Conservation (phyloP, 2,113 vertebrate species). For the Bubalus kerabau region DNA sequence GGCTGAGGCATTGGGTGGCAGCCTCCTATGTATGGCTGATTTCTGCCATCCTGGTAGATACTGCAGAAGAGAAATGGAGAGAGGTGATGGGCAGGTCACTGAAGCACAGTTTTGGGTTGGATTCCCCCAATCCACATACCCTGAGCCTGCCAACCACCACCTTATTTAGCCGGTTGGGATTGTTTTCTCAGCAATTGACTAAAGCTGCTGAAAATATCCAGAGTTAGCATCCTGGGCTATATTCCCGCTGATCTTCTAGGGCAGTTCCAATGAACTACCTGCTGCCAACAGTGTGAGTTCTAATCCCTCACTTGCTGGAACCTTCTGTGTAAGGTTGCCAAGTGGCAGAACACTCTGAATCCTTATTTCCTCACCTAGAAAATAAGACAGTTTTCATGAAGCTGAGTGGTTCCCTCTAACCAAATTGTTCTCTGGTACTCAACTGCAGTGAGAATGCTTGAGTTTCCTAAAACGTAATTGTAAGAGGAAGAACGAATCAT, state of each 20-base stretch:
- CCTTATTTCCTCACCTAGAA: neutral
- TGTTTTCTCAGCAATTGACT: constrained; percentile 32
- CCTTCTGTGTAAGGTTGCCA: neutral
- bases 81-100: neutral
- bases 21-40: neutral
- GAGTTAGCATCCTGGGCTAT: neutral
- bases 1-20: neutral
- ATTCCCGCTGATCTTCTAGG: neutral
- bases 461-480: neutral
- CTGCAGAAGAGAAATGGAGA: neutral
- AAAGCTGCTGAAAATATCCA: neutral
- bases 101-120: neutral
- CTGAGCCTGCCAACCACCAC: neutral
- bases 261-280: neutral
- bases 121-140: neutral
- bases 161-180: neutral
- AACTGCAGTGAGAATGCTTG: neutral
- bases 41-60: neutral
- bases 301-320: neutral
- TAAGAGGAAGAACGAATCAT: neutral
- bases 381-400: neutral
- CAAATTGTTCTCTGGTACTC: neutral
- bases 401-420: neutral
- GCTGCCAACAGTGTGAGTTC: neutral
- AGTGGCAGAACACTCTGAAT: neutral